A percentile compares a stretch with the other conserved stretches of the same genome.
phyloP scores from a whole-genome alignment of 2,797 vertebrate genomes.

The Neosilurus hyrtlii region DNA sequence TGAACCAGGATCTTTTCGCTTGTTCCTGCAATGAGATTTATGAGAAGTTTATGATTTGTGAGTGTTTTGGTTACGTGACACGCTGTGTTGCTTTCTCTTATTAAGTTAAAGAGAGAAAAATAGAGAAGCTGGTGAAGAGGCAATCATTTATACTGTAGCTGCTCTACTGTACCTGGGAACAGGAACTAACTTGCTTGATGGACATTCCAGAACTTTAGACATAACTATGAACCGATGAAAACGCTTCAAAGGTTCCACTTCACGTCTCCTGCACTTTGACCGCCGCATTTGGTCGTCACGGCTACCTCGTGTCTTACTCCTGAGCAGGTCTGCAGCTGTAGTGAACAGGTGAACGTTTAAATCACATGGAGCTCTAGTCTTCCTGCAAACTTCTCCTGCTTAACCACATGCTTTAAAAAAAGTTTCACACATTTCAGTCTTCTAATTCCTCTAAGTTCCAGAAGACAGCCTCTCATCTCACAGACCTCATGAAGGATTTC shows the following conservation, averaged over 20 bases:
- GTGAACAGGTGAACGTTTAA: constrained; percentile 16
- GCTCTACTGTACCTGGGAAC: not conserved
- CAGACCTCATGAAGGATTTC: not conserved
- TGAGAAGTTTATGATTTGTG: not conserved
- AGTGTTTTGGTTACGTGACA: not conserved
- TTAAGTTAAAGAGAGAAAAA: not conserved
- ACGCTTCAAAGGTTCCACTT: not conserved
- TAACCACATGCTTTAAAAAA: constrained; percentile 37
- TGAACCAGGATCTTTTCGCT: no score
- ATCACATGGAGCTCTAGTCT: constrained; percentile 45
- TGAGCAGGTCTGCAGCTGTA: not conserved
- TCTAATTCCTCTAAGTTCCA: constrained; percentile 60
- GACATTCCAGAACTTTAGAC: not conserved
- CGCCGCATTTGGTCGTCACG: not conserved
- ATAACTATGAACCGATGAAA: not conserved
- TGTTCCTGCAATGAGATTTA: no score
- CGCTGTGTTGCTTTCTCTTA: not conserved
- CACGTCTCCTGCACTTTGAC: not conserved
- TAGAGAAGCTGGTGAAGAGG: not conserved
- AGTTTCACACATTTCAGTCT: constrained; percentile 44
- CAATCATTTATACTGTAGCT: not conserved
- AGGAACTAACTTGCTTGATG: not conserved
- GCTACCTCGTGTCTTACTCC: not conserved
- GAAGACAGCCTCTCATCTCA: not conserved
- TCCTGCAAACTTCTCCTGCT: constrained; percentile 35